Percentiles rank a stretch among this genome's conserved stretches.
Conservation (phyloP, 2,797 vertebrate species). For the Pelochelys cantorii region DNA sequence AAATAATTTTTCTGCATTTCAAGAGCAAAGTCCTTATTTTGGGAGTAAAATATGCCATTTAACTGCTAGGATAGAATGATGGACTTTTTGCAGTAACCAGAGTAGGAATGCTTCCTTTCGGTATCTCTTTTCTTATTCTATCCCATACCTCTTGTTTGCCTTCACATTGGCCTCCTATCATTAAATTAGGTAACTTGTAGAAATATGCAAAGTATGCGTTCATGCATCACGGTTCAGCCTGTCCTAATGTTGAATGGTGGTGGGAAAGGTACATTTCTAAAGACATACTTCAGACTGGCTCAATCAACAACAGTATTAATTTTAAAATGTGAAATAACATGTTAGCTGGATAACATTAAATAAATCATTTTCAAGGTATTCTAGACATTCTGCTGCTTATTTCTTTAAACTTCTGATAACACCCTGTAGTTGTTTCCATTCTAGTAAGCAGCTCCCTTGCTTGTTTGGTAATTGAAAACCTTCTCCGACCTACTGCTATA, state of each 20-base stretch:
- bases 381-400: neutral
- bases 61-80: neutral
- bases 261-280: neutral
- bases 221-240: neutral
- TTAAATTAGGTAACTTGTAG: neutral
- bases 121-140: constrained; percentile 15
- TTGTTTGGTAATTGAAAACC: neutral
- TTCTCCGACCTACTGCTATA: neutral
- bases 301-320: neutral
- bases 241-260: neutral
- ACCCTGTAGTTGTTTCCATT: neutral
- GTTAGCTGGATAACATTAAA: neutral
- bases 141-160: neutral
- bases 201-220: neutral
- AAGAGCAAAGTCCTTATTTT: neutral
- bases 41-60: constrained; percentile 22
- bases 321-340: neutral
- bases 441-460: neutral
- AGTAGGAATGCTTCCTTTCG: neutral
- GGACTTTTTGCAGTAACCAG: neutral
- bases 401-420: neutral
- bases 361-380: neutral
- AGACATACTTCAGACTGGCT: neutral
- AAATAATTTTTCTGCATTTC: constrained; percentile 9
- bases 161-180: neutral